A percentile compares a stretch with the other conserved stretches of the same genome.
Evolutionary conservation across 2,888 invertebrate genomes (phyloP).

Genomic region (Xylota segnis): DNA sequence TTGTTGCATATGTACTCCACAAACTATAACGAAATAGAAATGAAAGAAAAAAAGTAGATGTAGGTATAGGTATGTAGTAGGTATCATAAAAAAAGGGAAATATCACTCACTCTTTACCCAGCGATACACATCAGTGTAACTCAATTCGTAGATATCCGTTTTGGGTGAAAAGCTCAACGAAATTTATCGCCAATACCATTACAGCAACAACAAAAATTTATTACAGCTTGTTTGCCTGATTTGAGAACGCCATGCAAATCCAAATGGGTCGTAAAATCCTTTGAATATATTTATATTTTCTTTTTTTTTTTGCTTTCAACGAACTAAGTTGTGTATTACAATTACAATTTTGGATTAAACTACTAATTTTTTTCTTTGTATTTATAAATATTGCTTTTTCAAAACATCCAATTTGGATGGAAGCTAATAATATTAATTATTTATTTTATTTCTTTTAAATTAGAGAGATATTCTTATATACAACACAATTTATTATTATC

Average conservation of each 20-base stretch:
- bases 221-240: slow-evolving; percentile 8
- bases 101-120: slow-evolving; percentile 35
- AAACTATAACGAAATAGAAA: no score
- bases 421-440: slow-evolving; percentile 3
- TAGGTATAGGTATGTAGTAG: background rate
- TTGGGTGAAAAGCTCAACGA: slow-evolving; percentile 43
- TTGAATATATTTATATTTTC: slow-evolving; percentile 2
- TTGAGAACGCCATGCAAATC: slow-evolving; percentile 7
- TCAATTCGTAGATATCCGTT: slow-evolving; percentile 64
- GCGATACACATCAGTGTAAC: slow-evolving; percentile 35
- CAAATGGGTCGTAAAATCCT: slow-evolving; percentile 27
- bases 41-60: no score
- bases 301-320: background rate
- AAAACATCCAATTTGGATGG: background rate
- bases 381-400: background rate
- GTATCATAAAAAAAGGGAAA: slow-evolving; percentile 12
- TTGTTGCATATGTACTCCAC: no score
- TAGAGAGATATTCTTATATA: background rate
- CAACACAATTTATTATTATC: slow-evolving; percentile 11
- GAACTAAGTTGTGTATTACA: background rate
- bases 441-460: slow-evolving; percentile 10
- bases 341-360: background rate
- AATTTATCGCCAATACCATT: slow-evolving; percentile 35
- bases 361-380: background rate
- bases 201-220: slow-evolving; percentile 7